Evolutionary conservation across 1,140 invertebrate genomes (phyloP).

Genomic region (Batillaria attramentaria): DNA sequence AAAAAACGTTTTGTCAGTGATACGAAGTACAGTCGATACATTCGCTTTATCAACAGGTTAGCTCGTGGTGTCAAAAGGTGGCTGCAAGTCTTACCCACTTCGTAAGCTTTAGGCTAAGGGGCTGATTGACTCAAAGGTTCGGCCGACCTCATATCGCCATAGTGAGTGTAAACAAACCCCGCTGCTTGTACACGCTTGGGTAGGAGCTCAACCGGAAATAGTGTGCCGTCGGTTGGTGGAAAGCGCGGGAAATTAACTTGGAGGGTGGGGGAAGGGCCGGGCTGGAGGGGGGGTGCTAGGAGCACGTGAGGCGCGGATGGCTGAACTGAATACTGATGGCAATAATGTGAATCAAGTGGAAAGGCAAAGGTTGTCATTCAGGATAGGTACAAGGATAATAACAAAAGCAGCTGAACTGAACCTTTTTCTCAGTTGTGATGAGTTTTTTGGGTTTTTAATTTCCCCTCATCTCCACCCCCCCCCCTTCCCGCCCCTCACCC

Average conservation of each 20-base stretch:
- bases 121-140: background rate
- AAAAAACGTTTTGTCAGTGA: background rate
- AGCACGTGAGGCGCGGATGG: too few relatives aligned
- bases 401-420: too few relatives aligned
- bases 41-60: background rate
- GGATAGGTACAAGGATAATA: too few relatives aligned
- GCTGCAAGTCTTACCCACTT: background rate
- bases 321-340: too few relatives aligned
- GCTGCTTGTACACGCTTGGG: background rate
- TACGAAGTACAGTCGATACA: background rate
- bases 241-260: background rate
- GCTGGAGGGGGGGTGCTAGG: too few relatives aligned
- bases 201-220: background rate
- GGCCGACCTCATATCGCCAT: background rate
- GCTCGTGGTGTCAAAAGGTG: background rate
- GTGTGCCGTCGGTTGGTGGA: background rate
- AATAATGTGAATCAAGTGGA: too few relatives aligned
- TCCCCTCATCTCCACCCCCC: too few relatives aligned
- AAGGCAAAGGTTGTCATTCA: too few relatives aligned
- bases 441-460: too few relatives aligned
- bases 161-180: constrained; percentile 13
- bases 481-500: too few relatives aligned
- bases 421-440: too few relatives aligned
- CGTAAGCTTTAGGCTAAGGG: background rate
- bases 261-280: background rate